Conservation (phyloP, 2,888 invertebrate genomes). For the Himalopsyche japonica region DNA sequence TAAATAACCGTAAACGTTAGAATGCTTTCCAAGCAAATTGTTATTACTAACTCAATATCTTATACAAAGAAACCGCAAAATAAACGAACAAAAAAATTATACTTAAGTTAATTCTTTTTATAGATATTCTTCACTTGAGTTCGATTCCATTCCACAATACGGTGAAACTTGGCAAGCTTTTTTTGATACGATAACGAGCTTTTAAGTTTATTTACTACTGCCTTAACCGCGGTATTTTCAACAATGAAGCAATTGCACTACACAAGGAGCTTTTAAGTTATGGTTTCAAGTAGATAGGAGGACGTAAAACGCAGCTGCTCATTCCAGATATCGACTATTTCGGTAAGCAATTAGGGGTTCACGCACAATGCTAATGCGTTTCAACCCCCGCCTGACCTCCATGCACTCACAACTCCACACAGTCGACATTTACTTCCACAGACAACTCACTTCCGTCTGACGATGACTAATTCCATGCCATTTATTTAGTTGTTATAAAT, state of each 20-base stretch:
- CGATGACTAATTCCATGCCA: slow-evolving; percentile 33
- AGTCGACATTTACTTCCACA: not conserved
- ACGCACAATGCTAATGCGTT: slow-evolving; percentile 34
- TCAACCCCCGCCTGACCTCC: not conserved
- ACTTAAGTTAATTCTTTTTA: too few relatives aligned
- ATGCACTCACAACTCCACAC: not conserved
- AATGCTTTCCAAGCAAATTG: too few relatives aligned
- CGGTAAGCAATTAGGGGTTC: slow-evolving; percentile 40
- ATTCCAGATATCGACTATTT: slow-evolving; percentile 39
- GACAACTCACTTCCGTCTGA: slow-evolving; percentile 23
- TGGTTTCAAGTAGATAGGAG: not conserved
- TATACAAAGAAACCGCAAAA: too few relatives aligned
- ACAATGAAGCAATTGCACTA: not conserved
- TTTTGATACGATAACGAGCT: not conserved
- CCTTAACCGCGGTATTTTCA: not conserved
- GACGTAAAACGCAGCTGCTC: slow-evolving; percentile 34
- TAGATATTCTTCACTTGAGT: too few relatives aligned
- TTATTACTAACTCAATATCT: too few relatives aligned
- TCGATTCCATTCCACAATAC: too few relatives aligned
- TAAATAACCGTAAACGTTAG: too few relatives aligned
- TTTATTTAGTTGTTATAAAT: slow-evolving; percentile 15
- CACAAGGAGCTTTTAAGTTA: not conserved
- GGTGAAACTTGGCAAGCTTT: too few relatives aligned
- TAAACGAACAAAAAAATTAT: too few relatives aligned
- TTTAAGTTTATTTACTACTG: not conserved